Percentiles rank a stretch among this genome's conserved stretches.
Conservation (phyloP, 2,797 vertebrate genomes). For the Protosalanx chinensis region DNA sequence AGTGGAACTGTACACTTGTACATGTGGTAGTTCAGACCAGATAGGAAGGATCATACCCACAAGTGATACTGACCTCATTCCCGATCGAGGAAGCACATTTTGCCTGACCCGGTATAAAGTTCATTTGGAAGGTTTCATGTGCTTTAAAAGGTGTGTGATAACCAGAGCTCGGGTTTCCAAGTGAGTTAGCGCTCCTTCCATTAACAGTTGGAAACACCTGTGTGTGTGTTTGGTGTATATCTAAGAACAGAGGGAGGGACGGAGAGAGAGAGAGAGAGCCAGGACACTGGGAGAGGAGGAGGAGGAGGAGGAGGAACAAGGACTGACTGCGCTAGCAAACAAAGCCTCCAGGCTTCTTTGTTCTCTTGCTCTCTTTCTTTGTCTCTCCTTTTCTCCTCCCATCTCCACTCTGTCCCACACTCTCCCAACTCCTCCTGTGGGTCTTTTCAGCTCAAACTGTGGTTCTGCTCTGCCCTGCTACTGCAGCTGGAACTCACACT, state of each 20-base stretch:
- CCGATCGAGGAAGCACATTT: not conserved
- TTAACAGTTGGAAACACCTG: slow-evolving; percentile 60
- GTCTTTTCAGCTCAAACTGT: slow-evolving; percentile 17
- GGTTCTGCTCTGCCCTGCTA: not conserved
- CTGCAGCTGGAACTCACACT: not conserved
- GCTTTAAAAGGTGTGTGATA: not conserved
- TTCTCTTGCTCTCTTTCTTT: slow-evolving; percentile 57
- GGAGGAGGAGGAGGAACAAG: slow-evolving; percentile 59
- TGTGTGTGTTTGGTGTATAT: slow-evolving; percentile 54
- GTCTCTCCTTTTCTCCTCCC: slow-evolving; percentile 63
- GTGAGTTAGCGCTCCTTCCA: not conserved
- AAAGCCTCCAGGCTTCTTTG: slow-evolving; percentile 72
- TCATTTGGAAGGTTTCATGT: not conserved
- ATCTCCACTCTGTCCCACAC: slow-evolving; percentile 67
- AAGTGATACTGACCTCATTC: not conserved
- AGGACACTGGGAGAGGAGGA: slow-evolving; percentile 68
- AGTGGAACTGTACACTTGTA: slow-evolving; percentile 19
- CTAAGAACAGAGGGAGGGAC: slow-evolving; percentile 27
- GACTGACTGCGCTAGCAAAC: slow-evolving; percentile 74
- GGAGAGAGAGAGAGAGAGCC: slow-evolving; percentile 54
- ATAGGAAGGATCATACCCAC: not conserved
- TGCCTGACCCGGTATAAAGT: not conserved
- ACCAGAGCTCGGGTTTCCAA: not conserved
- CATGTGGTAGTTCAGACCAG: slow-evolving; percentile 15
- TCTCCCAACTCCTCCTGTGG: slow-evolving; percentile 30